Conservation (phyloP, 2,113 vertebrate species). For the Notothenia rossii region DNA sequence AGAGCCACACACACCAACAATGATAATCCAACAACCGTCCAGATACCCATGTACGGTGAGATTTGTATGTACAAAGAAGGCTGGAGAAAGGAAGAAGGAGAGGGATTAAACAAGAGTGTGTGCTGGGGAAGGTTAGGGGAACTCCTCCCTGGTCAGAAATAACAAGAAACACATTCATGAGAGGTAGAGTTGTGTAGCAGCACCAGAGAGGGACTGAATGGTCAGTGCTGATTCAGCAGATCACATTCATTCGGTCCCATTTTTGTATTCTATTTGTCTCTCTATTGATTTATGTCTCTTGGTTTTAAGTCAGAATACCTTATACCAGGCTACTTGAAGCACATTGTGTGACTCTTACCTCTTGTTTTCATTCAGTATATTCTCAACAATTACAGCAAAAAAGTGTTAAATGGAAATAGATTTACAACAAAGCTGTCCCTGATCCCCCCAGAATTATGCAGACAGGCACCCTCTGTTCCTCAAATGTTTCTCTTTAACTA, state of each 20-base stretch:
- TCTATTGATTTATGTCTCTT: background rate
- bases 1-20: slow-evolving; percentile 8
- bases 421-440: slow-evolving; percentile 41
- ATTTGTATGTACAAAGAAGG: slow-evolving; percentile 40
- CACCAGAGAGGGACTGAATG: slow-evolving; percentile 30
- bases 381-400: slow-evolving; percentile 16
- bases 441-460: slow-evolving; percentile 26
- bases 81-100: slow-evolving; percentile 12
- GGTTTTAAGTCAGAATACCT: background rate
- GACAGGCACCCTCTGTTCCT: slow-evolving; percentile 32
- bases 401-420: slow-evolving; percentile 2
- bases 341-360: background rate
- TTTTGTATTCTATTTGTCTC: background rate
- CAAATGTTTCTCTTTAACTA: slow-evolving; percentile 33
- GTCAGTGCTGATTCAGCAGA: slow-evolving; percentile 54
- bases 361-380: background rate
- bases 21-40: slow-evolving; percentile 27
- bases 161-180: slow-evolving; percentile 68
- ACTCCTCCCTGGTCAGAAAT: slow-evolving; percentile 53
- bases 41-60: slow-evolving; percentile 30
- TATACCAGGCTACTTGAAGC: background rate
- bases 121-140: slow-evolving; percentile 42
- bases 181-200: slow-evolving; percentile 41
- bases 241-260: slow-evolving; percentile 12
- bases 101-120: slow-evolving; percentile 20